A percentile compares a stretch with the other conserved stretches of the same genome.
Conservation (phyloP, 2,888 invertebrate species). For the Cyaniris semiargus region DNA sequence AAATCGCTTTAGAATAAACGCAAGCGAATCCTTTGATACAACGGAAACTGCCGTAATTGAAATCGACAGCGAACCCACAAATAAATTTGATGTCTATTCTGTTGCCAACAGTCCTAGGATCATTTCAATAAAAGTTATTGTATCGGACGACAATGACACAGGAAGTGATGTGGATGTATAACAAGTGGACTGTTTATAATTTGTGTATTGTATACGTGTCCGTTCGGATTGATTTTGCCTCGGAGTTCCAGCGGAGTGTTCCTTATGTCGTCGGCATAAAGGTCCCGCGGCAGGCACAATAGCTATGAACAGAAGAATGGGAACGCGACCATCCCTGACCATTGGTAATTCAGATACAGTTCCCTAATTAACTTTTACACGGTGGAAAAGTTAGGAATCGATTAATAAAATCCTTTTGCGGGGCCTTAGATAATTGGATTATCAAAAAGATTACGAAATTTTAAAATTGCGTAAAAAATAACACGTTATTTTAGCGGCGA, state of each 20-base stretch:
- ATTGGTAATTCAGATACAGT: slow-evolving; percentile 62
- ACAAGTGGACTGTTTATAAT: slow-evolving; percentile 80
- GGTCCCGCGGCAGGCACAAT: background rate
- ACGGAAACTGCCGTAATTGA: slow-evolving; percentile 72
- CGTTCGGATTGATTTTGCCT: background rate
- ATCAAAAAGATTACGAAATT: background rate
- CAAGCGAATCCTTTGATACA: slow-evolving; percentile 62
- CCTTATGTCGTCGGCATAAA: background rate
- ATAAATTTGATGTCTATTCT: slow-evolving; percentile 67
- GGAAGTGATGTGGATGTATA: slow-evolving; percentile 76
- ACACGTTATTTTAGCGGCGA: background rate
- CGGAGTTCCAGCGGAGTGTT: background rate
- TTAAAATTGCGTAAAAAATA: background rate
- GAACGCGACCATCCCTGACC: slow-evolving; percentile 61
- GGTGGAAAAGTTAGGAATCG: background rate
- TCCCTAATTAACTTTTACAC: slow-evolving; percentile 71
- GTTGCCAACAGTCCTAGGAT: slow-evolving; percentile 68
- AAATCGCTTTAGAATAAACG: slow-evolving; percentile 52
- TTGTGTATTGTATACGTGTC: slow-evolving; percentile 69
- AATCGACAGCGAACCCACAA: slow-evolving; percentile 67
- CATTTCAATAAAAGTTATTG: slow-evolving; percentile 80
- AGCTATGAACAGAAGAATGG: slow-evolving; percentile 47
- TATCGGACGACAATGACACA: slow-evolving; percentile 76
- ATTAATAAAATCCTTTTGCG: slow-evolving; percentile 6
- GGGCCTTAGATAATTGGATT: background rate